Percentiles rank a stretch among this genome's conserved stretches.
Evolutionary conservation across 2,888 invertebrate genomes (phyloP).

Genomic region (Venusia cambrica): DNA sequence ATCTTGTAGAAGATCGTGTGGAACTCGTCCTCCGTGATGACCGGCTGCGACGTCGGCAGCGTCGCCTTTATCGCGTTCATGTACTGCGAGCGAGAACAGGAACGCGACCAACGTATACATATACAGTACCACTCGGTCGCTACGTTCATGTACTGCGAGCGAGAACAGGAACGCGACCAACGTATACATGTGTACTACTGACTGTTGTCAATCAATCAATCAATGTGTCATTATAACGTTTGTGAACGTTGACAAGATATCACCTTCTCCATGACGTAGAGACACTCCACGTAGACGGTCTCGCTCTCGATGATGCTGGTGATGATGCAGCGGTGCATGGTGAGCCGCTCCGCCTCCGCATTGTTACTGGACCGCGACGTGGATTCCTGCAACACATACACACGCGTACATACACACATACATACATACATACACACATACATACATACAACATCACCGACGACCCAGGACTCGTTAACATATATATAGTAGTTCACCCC

Average conservation of each 20-base stretch:
- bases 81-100: constrained; percentile 90
- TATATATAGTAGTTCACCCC: no score
- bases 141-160: constrained; percentile 94
- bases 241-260: no score
- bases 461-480: no score
- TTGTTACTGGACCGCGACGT: constrained; percentile 75
- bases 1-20: constrained; percentile 96
- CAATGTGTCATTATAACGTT: no score
- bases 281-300: constrained; percentile 93
- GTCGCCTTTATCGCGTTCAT: constrained; percentile 95
- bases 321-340: constrained; percentile 94
- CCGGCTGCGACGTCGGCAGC: constrained; percentile 92
- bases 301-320: constrained; percentile 96
- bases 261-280: constrained; percentile 94
- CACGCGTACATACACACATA: no score
- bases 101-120: no score
- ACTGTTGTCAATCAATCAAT: no score
- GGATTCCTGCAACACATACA: constrained; percentile 53
- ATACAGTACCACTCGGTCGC: no score
- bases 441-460: no score
- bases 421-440: no score
- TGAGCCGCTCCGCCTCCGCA: constrained; percentile 88
- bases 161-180: no score
- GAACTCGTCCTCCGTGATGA: constrained; percentile 93
- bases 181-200: no score